These are phyloP conservation scores for Corythornis madagascariensis DNA, from an alignment of 2,113 vertebrate species.

Conservation along the genomic window DNA sequence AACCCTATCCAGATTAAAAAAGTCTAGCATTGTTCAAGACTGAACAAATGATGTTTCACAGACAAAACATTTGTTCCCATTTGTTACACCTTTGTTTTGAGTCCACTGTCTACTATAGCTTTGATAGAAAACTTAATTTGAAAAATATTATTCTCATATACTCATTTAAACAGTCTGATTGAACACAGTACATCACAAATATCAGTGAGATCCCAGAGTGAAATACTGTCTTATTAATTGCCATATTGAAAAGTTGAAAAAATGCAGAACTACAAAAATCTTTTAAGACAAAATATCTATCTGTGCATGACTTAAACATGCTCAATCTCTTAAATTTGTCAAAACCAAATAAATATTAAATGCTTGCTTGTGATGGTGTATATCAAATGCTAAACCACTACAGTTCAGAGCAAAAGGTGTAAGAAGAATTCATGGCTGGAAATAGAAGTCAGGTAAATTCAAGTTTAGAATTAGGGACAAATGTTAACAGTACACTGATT, in stretches of 20 bases:
- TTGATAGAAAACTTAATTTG: background rate
- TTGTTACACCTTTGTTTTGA: background rate
- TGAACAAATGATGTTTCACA: background rate
- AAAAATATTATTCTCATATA: background rate
- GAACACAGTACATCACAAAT: background rate
- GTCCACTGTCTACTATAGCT: background rate
- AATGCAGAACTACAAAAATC: background rate
- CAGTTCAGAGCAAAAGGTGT: background rate
- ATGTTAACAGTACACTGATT: background rate
- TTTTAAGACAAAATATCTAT: background rate
- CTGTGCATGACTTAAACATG: background rate
- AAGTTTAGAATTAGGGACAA: background rate
- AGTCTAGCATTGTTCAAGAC: background rate
- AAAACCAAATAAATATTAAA: background rate
- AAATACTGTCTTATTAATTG: background rate
- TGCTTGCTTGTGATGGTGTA: background rate
- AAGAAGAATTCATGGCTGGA: background rate
- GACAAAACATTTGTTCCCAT: background rate
- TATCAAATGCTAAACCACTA: background rate
- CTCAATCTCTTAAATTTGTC: background rate
- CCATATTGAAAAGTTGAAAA: background rate
- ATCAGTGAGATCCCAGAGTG: background rate
- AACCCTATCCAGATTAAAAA: background rate
- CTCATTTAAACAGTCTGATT: background rate
- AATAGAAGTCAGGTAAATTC: background rate